Evolutionary conservation across 2,888 invertebrate species (phyloP).

Genomic region (Acleris emargana): DNA sequence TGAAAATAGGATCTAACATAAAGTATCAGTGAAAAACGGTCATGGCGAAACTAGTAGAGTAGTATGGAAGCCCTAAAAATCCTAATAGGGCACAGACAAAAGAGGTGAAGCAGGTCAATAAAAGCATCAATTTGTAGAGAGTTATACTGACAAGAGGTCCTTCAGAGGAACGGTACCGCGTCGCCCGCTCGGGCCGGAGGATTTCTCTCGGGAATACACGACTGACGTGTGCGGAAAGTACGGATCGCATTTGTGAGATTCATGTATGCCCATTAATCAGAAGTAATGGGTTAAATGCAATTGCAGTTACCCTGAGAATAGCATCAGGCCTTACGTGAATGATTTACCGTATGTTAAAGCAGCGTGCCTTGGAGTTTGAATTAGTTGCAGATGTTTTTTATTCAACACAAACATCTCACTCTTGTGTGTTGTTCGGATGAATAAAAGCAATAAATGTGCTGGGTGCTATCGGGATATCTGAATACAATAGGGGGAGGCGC

Average conservation of each 20-base stretch:
- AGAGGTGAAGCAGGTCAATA: conserved; percentile 5
- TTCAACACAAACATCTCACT: background rate
- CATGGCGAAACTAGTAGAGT: no score
- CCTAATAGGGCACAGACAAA: no score
- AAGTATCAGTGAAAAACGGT: no score
- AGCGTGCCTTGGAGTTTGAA: conserved; percentile 15
- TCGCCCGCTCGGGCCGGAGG: conserved; percentile 33
- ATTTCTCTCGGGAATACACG: conserved; percentile 35
- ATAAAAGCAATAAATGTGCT: conserved; percentile 13
- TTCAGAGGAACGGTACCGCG: conserved; percentile 39
- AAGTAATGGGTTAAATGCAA: conserved; percentile 46
- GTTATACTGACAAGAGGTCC: conserved; percentile 39
- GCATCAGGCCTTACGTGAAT: conserved; percentile 31
- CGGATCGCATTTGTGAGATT: conserved; percentile 46
- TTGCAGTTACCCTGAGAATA: conserved; percentile 38
- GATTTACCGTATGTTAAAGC: conserved; percentile 30
- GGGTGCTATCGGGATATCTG: conserved; percentile 56
- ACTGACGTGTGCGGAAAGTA: conserved; percentile 39
- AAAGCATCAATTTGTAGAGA: conserved; percentile 10
- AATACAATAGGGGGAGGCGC: conserved; percentile 76
- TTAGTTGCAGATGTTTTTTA: conserved; percentile 7
- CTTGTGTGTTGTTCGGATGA: background rate
- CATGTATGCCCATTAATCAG: conserved; percentile 64
- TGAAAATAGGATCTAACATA: no score
- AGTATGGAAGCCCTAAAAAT: no score